Conservation (phyloP, 2,113 vertebrate genomes). For the Siniperca knerii region DNA sequence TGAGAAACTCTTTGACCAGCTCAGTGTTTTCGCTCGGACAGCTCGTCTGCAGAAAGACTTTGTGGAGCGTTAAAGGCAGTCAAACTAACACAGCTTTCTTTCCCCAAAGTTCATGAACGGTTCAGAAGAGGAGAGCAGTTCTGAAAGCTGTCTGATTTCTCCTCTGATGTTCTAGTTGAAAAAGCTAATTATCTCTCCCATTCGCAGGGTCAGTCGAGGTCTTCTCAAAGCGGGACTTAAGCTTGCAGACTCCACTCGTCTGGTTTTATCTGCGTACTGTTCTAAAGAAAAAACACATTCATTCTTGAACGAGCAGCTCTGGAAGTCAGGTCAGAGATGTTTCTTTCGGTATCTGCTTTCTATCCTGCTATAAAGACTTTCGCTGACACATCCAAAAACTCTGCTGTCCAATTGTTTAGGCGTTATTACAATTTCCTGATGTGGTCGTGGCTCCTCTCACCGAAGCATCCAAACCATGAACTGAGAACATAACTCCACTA, state of each 20-base stretch:
- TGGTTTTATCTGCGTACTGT: background rate
- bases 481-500: background rate
- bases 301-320: background rate
- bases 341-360: conserved; percentile 6
- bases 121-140: background rate
- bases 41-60: background rate
- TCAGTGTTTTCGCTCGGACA: background rate
- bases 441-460: conserved; percentile 11
- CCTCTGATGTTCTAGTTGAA: conserved; percentile 8
- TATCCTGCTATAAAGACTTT: background rate
- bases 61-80: background rate
- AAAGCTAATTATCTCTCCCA: background rate
- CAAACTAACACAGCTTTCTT: background rate
- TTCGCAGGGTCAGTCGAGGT: background rate
- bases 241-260: background rate
- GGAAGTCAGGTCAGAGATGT: background rate
- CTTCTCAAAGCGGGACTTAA: background rate
- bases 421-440: background rate
- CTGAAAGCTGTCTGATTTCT: background rate
- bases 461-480: conserved; percentile 9
- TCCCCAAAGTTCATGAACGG: conserved; percentile 1
- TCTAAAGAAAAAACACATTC: background rate
- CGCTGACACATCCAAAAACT: background rate
- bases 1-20: background rate
- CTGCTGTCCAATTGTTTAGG: background rate